These are phyloP conservation scores for Neosilurus mollespiculum DNA, from an alignment of 2,797 vertebrate species.

Conservation along the genomic window DNA sequence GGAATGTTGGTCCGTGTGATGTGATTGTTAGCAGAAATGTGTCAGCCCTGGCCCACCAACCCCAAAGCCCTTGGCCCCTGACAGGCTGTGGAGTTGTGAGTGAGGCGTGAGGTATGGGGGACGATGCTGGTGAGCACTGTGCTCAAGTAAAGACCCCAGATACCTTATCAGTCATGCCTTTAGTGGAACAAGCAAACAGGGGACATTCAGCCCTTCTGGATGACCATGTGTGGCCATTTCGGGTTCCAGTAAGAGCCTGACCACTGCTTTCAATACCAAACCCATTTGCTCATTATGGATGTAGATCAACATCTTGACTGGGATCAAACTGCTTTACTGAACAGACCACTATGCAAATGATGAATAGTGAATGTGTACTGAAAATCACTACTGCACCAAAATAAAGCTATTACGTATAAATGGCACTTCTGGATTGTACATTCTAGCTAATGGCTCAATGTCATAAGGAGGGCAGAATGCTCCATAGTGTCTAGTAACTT, in stretches of 20 bases:
- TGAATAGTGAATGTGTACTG: background rate
- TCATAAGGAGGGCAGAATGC: background rate
- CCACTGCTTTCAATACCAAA: slow-evolving; percentile 2
- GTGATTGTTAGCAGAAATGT: slow-evolving; percentile 98
- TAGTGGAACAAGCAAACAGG: slow-evolving; percentile 67
- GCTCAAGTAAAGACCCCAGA: slow-evolving; percentile 61
- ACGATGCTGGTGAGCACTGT: slow-evolving; percentile 51
- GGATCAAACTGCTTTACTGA: background rate
- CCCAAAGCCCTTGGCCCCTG: slow-evolving; percentile 61
- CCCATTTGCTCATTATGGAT: background rate
- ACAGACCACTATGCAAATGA: background rate
- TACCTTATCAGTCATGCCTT: slow-evolving; percentile 68
- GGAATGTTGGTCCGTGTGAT: slow-evolving; percentile 95
- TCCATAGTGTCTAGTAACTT: background rate
- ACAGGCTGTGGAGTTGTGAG: slow-evolving; percentile 62
- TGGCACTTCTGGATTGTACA: background rate
- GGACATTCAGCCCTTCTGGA: slow-evolving; percentile 33
- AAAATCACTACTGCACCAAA: background rate
- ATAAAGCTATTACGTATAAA: background rate
- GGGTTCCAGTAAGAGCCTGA: slow-evolving; percentile 11
- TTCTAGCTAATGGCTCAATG: background rate
- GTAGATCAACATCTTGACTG: background rate
- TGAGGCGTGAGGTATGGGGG: slow-evolving; percentile 52
- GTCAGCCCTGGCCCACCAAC: slow-evolving; percentile 76
- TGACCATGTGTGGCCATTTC: slow-evolving; percentile 54